Evolutionary conservation across 2,797 vertebrate genomes (phyloP).

Genomic region (Enteromius radiatus): DNA sequence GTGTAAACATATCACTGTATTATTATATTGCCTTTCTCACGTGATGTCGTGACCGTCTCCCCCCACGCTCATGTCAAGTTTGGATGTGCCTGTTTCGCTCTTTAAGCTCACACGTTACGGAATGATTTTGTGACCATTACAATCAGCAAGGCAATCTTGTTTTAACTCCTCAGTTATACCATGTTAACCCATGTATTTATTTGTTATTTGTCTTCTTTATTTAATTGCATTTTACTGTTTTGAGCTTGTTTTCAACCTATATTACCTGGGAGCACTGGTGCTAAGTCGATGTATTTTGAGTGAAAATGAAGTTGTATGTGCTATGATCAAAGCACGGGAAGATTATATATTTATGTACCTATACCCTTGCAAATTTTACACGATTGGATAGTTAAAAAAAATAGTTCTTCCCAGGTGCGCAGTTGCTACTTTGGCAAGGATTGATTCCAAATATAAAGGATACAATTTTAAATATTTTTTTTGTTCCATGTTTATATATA

Average conservation of each 20-base stretch:
- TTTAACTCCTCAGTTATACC: conserved; percentile 34
- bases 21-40: conserved; percentile 58
- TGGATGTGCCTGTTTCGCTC: conserved; percentile 53
- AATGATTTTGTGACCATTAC: conserved; percentile 53
- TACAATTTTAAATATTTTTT: conserved; percentile 61
- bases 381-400: conserved; percentile 38
- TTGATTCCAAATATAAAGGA: conserved; percentile 54
- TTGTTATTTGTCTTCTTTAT: conserved; percentile 32
- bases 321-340: conserved; percentile 72
- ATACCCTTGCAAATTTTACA: conserved; percentile 47
- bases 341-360: conserved; percentile 67
- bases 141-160: conserved; percentile 56
- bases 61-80: conserved; percentile 20
- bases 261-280: conserved; percentile 70
- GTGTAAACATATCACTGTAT: conserved; percentile 61
- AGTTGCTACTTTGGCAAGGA: conserved; percentile 50
- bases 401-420: conserved; percentile 44
- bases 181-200: conserved; percentile 59
- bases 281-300: conserved; percentile 71
- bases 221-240: conserved; percentile 56
- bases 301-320: conserved; percentile 74
- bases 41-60: conserved; percentile 47
- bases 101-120: conserved; percentile 46
- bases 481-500: conserved; percentile 73
- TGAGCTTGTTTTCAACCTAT: conserved; percentile 45